A percentile compares a stretch with the other conserved stretches of the same genome.
Evolutionary conservation across 2,113 vertebrate genomes (phyloP).

Genomic region (rabbit (Oryctolagus cuniculus)): DNA sequence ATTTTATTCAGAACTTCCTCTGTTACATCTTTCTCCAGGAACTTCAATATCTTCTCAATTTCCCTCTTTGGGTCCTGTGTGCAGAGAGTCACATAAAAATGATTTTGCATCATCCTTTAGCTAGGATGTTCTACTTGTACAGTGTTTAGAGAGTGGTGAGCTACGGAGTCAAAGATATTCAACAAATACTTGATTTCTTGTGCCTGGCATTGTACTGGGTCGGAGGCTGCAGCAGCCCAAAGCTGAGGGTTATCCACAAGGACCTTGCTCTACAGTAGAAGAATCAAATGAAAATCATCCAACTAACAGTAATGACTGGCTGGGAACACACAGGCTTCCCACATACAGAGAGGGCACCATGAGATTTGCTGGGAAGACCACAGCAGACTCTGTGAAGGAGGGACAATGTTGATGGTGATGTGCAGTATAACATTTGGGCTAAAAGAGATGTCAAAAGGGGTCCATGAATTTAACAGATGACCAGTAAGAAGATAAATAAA

Average conservation of each 20-base stretch:
- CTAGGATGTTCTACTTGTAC: neutral
- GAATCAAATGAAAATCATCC: neutral
- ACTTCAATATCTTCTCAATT: slow-evolving; percentile 87
- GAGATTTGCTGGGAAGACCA: neutral
- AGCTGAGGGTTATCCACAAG: neutral
- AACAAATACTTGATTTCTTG: neutral
- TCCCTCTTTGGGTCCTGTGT: slow-evolving; percentile 86
- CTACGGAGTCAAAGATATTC: neutral
- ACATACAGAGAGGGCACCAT: neutral
- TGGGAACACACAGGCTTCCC: neutral
- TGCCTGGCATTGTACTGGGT: neutral
- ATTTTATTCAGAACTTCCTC: slow-evolving; percentile 83
- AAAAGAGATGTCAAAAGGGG: neutral
- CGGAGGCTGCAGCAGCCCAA: neutral
- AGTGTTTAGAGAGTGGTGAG: neutral
- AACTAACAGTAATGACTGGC: rapidly evolving
- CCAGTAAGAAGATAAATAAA: neutral
- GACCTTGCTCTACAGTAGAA: neutral
- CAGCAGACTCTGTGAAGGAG: neutral
- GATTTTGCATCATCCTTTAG: neutral
- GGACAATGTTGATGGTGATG: neutral
- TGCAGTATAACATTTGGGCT: neutral
- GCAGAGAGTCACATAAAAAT: neutral
- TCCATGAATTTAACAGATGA: neutral
- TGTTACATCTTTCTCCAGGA: slow-evolving; percentile 86